Base-by-base conservation (phyloP, 2,888 invertebrate genomes). In the Cylindroiulus punctatus region DNA sequence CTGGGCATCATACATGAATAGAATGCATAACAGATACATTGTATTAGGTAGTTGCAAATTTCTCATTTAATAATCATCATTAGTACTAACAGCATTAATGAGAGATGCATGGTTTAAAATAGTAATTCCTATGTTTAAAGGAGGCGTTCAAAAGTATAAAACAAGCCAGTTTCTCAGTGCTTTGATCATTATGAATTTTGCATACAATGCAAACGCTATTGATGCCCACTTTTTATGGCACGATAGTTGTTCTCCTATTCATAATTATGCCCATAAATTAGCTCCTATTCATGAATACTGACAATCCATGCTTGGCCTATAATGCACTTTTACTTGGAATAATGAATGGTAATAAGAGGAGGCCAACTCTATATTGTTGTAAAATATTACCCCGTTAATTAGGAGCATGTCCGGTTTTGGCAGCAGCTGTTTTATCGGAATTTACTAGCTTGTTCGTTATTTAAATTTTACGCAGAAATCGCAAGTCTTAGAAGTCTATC, bases 321-420 rank as follows among this genome's bases (percentile, higher is more conserved):
- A 10, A 65, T 65, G 26, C 65, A 65, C 65, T 65, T 65, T 65
- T 65, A 65, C 65, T 65, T 26, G 10, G 26, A 26, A 65, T 65
- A 26, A 65, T 65, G 65, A 65, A 65, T 65, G 26, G 65, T 65
- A 65, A 26, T 65, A 65, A 26, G 22, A 65, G 57, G 57, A 5
- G 65, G 26, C 65, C 65, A 65, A 57, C 57, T 57, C 7, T 8
- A 84, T 84, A 40, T 84, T 84, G 84, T 40, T 40, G 84, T 47
- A 84, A 84, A 47, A 84, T 84, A 84, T 84, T 22, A 84, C 26
- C 47, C 30, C 47, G n/a, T 84, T 84, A 84, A 84, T 84, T 84
- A 84, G 47, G 22, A 22, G 47, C 47, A 84, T 47, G 7, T 65
- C 26, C 65, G 22, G 65, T n/a, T 65, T 65, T 65, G 65, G 65